Percentiles rank a stretch among this genome's conserved stretches.
phyloP scores from a whole-genome alignment of 2,888 invertebrate genomes.

The Drosophila mimica region DNA sequence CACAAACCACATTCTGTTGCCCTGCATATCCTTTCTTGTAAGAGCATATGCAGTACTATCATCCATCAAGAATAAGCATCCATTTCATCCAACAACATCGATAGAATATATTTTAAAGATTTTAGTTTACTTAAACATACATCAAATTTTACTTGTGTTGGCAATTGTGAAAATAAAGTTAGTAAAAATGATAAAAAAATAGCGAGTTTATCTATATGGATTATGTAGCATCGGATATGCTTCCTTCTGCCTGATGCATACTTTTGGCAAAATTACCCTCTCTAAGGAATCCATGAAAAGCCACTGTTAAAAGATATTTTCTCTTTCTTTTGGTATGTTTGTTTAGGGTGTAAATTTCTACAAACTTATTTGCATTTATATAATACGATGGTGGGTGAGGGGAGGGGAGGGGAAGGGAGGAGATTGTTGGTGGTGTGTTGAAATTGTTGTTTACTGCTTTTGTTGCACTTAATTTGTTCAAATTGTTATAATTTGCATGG shows the following conservation, averaged over 20 bases:
- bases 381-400: neutral
- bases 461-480: slow-evolving; percentile 58
- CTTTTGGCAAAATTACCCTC: neutral
- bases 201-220: neutral
- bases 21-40: neutral
- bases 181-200: neutral
- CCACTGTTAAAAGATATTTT: neutral
- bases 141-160: no score
- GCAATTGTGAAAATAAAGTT: neutral
- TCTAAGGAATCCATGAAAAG: slow-evolving; percentile 1
- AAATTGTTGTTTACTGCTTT: slow-evolving; percentile 10
- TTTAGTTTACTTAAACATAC: no score
- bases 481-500: slow-evolving; percentile 63
- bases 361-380: slow-evolving; percentile 52
- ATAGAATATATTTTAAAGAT: neutral
- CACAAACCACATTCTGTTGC: slow-evolving; percentile 9
- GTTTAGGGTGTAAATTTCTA: slow-evolving; percentile 34
- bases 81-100: neutral
- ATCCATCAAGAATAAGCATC: neutral
- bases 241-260: neutral
- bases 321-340: slow-evolving; percentile 7
- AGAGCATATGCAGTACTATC: neutral
- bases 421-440: neutral
- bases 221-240: neutral
- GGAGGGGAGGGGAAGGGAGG: no score